Evolutionary conservation across 2,113 vertebrate species (phyloP).

Genomic region (Blennius ocellaris): DNA sequence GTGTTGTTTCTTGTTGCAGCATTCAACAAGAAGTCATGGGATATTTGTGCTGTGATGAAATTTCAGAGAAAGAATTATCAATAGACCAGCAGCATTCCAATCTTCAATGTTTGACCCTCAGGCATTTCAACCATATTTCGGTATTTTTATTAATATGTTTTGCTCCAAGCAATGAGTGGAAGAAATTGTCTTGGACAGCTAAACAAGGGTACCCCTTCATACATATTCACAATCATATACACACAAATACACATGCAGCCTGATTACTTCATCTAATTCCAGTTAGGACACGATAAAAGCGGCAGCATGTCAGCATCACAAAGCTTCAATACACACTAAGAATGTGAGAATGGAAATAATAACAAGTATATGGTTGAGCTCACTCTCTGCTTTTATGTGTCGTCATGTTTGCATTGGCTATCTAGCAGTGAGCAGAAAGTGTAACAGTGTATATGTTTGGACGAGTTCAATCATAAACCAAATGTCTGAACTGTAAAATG

Average conservation of each 20-base stretch:
- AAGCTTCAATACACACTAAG: no score
- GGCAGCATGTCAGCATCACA: neutral
- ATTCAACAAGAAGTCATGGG: constrained; percentile 15
- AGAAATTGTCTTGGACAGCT: neutral
- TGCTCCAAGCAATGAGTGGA: neutral
- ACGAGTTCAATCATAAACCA: neutral
- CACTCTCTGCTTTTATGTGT: no score
- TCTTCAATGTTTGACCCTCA: neutral
- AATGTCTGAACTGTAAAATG: no score
- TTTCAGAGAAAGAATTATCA: constrained; percentile 8
- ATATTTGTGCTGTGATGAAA: neutral
- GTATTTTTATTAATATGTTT: neutral
- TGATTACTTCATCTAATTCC: neutral
- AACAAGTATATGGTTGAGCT: no score
- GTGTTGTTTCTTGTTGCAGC: neutral
- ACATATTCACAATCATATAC: no score
- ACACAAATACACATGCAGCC: no score
- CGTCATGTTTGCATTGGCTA: neutral
- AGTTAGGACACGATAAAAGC: neutral
- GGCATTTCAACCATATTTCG: constrained; percentile 1
- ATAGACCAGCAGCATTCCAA: constrained; percentile 9
- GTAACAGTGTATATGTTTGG: neutral
- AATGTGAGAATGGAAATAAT: no score
- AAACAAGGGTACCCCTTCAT: no score
- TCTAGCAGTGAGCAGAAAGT: neutral